Evolutionary conservation across 2,888 invertebrate genomes (phyloP), one percentile per base, ranked within the genome.

Genomic region (Pandemis heparana): DNA sequence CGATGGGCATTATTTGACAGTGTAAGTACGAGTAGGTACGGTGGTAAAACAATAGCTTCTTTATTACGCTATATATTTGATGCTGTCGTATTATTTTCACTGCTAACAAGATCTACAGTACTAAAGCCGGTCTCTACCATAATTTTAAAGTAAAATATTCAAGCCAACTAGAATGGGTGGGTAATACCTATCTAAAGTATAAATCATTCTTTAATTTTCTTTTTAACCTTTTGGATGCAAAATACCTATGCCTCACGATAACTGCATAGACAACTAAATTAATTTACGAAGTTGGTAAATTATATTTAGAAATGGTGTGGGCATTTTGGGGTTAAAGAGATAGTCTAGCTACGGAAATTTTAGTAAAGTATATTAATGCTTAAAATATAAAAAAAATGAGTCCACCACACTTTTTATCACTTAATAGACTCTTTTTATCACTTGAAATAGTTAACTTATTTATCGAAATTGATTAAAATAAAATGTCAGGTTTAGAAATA

Each of bases 1-100:
- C 64, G 69, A 74, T 69, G 56, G 65, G 65, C 64, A 70, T 64
- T 70, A 74, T 69, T 70, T 70, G 69, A 64, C 69, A 74, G 64
- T 41, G 56, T 51, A 56, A 48, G 46, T 48, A 16, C n/a, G 23
- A 32, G 23, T 32, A 32, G 53, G 61, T 63, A 67, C 32, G 38
- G 59, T 67, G 39, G 67, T 38, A 60, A 16, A 70, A 69, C 70
- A 70, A 70, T 60, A 63, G 65, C 63, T 59, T 60, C 56, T 73
- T 73, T 73, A 73, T 73, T 59, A 56, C 46, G 48, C 63, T 64
- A 69, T 73, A 73, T 64, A 73, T 73, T 73, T 69, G 32, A 73
- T 64, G 73, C 9, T 18, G 56, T 59, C 72, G 73, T 73, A 48
- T 39, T 53, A 14, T 73, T 73, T 65, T 68, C 63, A 68, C 72